A percentile compares a stretch with the other conserved stretches of the same genome.
Evolutionary conservation across 2,888 invertebrate species (phyloP).

Genomic region (Chirona hameri): DNA sequence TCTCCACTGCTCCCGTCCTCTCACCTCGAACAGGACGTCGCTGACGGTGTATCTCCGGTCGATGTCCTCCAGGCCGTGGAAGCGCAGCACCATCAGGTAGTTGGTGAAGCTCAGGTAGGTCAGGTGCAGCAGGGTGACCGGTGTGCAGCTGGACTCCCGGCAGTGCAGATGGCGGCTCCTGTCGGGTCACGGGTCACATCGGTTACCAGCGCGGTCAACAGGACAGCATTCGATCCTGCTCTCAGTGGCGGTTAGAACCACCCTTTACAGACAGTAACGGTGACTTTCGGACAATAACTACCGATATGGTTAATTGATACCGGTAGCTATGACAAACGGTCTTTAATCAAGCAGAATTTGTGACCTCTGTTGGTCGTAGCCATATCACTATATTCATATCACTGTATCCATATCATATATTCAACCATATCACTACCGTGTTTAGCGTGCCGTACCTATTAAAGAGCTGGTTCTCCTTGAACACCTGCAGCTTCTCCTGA

Average conservation of each 20-base stretch:
- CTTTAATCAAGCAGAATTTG: too few species aligned
- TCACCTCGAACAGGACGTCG: slow-evolving; percentile 78
- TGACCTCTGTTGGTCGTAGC: too few species aligned
- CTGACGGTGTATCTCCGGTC: slow-evolving; percentile 78
- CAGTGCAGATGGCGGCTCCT: slow-evolving; percentile 59
- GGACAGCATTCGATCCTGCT: too few species aligned
- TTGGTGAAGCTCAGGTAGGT: slow-evolving; percentile 83
- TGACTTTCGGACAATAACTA: too few species aligned
- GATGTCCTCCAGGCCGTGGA: slow-evolving; percentile 78
- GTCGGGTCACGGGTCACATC: neutral
- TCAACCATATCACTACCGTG: too few species aligned
- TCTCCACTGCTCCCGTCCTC: slow-evolving; percentile 41
- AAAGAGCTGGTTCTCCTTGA: slow-evolving; percentile 49
- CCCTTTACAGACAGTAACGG: too few species aligned
- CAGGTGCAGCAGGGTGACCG: slow-evolving; percentile 81
- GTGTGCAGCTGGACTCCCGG: slow-evolving; percentile 74
- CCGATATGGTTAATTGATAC: too few species aligned
- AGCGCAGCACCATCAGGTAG: slow-evolving; percentile 77
- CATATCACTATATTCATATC: too few species aligned
- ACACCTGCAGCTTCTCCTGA: slow-evolving; percentile 64
- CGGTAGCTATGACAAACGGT: too few species aligned
- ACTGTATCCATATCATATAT: too few species aligned
- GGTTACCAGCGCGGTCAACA: too few species aligned
- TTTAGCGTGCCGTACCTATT: slow-evolving; percentile 10
- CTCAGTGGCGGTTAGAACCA: too few species aligned